phyloP scores from a whole-genome alignment of 2,888 invertebrate species.

The Leptodirus hochenwartii region DNA sequence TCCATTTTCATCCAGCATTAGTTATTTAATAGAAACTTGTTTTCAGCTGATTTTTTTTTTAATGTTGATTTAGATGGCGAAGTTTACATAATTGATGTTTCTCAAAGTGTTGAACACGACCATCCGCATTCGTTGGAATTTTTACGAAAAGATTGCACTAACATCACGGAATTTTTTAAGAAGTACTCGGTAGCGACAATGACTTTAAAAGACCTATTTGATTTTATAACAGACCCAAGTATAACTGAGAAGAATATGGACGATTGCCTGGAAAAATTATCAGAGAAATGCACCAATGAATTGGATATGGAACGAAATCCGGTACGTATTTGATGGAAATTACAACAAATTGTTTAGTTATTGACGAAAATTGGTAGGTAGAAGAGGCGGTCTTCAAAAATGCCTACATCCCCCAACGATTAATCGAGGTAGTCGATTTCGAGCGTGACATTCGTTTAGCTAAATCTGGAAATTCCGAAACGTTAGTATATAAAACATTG shows the following conservation, averaged over 20 bases:
- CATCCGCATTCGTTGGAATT: conserved; percentile 93
- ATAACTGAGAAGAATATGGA: conserved; percentile 71
- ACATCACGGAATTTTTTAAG: conserved; percentile 79
- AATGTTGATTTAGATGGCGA: conserved; percentile 65
- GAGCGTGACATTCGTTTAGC: conserved; percentile 73
- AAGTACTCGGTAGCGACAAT: conserved; percentile 82
- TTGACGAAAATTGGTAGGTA: conserved; percentile 24
- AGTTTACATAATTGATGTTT: conserved; percentile 90
- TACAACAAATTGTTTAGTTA: conserved; percentile 1
- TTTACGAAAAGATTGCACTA: conserved; percentile 85
- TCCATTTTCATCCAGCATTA: no score
- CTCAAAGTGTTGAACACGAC: conserved; percentile 96
- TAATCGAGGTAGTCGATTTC: conserved; percentile 75
- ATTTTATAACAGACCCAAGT: conserved; percentile 86
- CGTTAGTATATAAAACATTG: conserved; percentile 72
- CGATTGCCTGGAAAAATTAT: conserved; percentile 53
- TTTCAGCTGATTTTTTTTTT: no score
- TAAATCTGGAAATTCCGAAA: conserved; percentile 50
- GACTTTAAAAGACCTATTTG: conserved; percentile 80
- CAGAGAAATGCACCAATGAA: conserved; percentile 44
- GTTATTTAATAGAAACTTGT: no score
- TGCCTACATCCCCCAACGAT: conserved; percentile 80
- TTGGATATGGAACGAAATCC: conserved; percentile 20
- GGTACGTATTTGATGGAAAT: not conserved
- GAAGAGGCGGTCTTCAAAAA: conserved; percentile 89